Evolutionary conservation across 2,113 vertebrate genomes (phyloP).

Genomic region (Bombycilla garrulus): DNA sequence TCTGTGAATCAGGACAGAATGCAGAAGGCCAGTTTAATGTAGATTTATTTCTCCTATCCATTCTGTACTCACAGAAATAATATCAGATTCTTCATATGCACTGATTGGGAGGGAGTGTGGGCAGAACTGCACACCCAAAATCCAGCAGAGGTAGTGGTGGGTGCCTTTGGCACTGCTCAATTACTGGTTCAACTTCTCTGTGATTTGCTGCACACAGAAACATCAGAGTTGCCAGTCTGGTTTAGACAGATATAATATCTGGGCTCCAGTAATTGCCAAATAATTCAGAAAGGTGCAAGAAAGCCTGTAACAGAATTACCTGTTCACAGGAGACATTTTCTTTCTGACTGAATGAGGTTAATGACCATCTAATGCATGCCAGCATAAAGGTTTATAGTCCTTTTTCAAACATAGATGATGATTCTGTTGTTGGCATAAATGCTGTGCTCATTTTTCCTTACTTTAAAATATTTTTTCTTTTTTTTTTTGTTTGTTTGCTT

Average conservation of each 20-base stretch:
- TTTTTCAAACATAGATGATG: background rate
- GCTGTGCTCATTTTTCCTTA: background rate
- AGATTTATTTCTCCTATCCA: background rate
- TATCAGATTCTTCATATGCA: background rate
- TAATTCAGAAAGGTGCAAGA: background rate
- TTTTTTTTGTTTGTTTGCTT: background rate
- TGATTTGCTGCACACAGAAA: background rate
- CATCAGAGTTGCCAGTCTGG: background rate
- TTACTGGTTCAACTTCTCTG: background rate
- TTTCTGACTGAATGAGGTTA: slow-evolving; percentile 52
- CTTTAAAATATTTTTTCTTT: background rate
- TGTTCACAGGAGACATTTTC: background rate
- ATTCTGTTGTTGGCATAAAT: background rate
- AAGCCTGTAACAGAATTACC: background rate
- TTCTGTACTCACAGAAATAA: background rate
- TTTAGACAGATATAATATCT: background rate
- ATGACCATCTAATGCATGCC: slow-evolving; percentile 14
- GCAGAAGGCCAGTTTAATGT: background rate
- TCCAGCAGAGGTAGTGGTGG: background rate
- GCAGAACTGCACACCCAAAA: background rate
- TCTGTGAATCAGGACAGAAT: background rate
- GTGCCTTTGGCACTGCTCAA: background rate
- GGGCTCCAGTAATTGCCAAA: background rate
- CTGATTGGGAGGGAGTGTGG: background rate
- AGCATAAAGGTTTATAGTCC: background rate